Evolutionary conservation across 2,113 vertebrate genomes (phyloP).

Genomic region (Catagonus wagneri): DNA sequence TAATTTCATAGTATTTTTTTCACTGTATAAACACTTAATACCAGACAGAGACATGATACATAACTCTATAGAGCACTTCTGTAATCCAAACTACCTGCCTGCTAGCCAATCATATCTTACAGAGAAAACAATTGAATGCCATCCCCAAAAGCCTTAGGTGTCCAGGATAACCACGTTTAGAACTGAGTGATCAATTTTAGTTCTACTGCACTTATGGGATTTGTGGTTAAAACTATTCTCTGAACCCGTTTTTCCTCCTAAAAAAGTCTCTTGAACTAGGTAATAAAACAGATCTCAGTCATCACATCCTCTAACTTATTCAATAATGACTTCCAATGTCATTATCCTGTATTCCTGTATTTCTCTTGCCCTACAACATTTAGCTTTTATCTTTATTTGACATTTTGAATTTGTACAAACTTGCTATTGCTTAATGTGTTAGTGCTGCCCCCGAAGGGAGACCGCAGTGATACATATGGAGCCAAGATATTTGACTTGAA

Average conservation of each 20-base stretch:
- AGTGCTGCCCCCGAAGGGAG: too few relatives aligned
- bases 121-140: not conserved
- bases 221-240: not conserved
- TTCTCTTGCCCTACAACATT: not conserved
- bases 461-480: not conserved
- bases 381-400: not conserved
- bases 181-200: not conserved
- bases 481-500: not conserved
- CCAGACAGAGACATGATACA: not conserved
- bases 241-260: not conserved
- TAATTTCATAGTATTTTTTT: not conserved
- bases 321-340: not conserved
- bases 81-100: not conserved
- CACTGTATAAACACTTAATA: not conserved
- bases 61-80: not conserved
- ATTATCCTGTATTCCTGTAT: not conserved
- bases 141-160: not conserved
- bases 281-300: not conserved
- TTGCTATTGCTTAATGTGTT: not conserved
- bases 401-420: not conserved
- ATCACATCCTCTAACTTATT: not conserved
- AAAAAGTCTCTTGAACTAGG: not conserved
- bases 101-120: not conserved
- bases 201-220: not conserved
- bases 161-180: not conserved